Evolutionary conservation across 2,797 vertebrate genomes (phyloP), one percentile per base, ranked within the genome.

Genomic region (Iguana delicatissima): DNA sequence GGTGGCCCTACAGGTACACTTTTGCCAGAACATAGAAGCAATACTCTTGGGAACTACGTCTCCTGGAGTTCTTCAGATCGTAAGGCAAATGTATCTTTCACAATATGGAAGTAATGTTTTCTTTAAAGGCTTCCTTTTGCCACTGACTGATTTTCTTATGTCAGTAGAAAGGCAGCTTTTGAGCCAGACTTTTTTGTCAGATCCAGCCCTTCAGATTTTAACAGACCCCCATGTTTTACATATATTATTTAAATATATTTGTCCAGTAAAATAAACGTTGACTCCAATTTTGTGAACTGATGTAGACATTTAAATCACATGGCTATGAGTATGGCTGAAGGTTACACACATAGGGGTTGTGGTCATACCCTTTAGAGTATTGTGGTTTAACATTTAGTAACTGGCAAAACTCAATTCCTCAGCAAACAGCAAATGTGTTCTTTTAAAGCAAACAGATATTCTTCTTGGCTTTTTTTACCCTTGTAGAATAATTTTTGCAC

Each of bases 401-500:
- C 46, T 1, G 0, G 72, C 29, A 93, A 91, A 87, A 82, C 9
- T 72, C 18, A 76, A 32, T 74, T 57, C 85, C 72, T 80, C 12
- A 4, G 0, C 79, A 67, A 87, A 91, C 87, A 83, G 84, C 64
- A 84, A 77, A 84, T 13, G 22, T 42, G 52, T 10, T 69, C 29
- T 91, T 90, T 86, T 84, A 90, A 93, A 62, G 76, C 91, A 79
- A 87, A 91, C 2, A 57, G 76, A 81, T 3, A 26, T n/a, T 55
- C 6, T 62, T 46, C 2, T 67, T 80, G 29, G 13, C 24, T 90
- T 84, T 87, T 81, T 87, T 91, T 59, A 72, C 16, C 6, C 12
- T 76, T 89, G 83, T 92, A 89, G 91, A 93, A 89, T 89, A 35
- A 88, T 87, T 89, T 22, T 86, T 20, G 85, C 92, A 81, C 52